Evolutionary conservation across 2,113 vertebrate genomes (phyloP), one percentile per base, ranked within the genome.

Genomic region (Limnothrissa miodon): DNA sequence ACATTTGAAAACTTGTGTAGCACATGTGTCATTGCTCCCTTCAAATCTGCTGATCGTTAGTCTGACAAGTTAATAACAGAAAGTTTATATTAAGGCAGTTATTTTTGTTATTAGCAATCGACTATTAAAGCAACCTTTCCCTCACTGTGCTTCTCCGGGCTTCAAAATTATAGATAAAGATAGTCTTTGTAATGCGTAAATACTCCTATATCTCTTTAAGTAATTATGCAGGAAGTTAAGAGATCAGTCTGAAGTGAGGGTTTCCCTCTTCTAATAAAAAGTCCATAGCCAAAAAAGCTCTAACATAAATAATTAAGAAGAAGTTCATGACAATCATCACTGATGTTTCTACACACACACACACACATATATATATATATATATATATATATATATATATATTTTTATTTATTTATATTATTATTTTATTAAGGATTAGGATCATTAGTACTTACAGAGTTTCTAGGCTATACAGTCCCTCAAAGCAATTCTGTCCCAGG

Each of bases 391-490:
- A n/a, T n/a, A n/a, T n/a, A n/a, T n/a, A n/a, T n/a, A n/a, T n/a
- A n/a, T n/a, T n/a, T n/a, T n/a, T n/a, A n/a, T n/a, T n/a, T n/a
- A n/a, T n/a, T n/a, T n/a, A n/a, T n/a, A n/a, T n/a, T n/a, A n/a
- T n/a, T n/a, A n/a, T n/a, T n/a, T n/a, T n/a, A n/a, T 70, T 70
- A 1, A 70, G 23, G 2, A 39, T 62, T 53, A 78, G 78, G 36
- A 81, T 82, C 46, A 29, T 66, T 66, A 62, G 82, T 91, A 98
- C 98, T 98, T 91, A 99, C 98, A 98, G 93, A 17, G 97, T 99
- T 92, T 98, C 98, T 92, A 99, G 88, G 89, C 93, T 98, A 88
- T 94, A 95, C 88, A 98, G 94, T 85, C 98, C 98, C 87, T 97
- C 97, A 45, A 99, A 97, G 90, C 97, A 95, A 1, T 95, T 96